Percentiles rank a stretch among this genome's conserved stretches.
Evolutionary conservation across 2,797 vertebrate species (phyloP).

Genomic region (Periophthalmus magnuspinnatus): DNA sequence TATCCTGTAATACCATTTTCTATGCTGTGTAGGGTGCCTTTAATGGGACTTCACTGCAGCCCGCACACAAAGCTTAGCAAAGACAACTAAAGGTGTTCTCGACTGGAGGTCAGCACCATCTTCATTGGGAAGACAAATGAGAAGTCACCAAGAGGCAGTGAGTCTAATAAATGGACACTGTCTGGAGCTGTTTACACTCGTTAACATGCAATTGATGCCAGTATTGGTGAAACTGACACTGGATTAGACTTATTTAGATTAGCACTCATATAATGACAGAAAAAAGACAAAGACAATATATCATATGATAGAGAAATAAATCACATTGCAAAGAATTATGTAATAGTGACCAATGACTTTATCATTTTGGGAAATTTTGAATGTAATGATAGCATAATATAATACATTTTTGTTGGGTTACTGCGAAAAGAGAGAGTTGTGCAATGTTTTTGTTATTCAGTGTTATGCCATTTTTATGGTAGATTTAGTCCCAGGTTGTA

Average conservation of each 20-base stretch:
- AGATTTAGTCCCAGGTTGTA: no score
- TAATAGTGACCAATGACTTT: no score
- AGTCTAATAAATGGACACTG: constrained; percentile 21
- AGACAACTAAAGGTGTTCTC: constrained; percentile 25
- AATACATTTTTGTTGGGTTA: no score
- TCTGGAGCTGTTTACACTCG: constrained; percentile 24
- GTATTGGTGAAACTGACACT: neutral
- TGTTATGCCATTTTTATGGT: no score
- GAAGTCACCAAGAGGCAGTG: constrained; percentile 20
- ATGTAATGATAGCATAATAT: no score
- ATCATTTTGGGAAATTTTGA: no score
- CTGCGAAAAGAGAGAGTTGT: no score
- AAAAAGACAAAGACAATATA: neutral
- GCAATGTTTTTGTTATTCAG: no score
- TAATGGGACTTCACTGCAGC: constrained; percentile 29
- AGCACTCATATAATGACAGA: neutral
- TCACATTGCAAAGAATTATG: neutral
- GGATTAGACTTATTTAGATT: neutral
- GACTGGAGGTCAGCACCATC: constrained; percentile 19
- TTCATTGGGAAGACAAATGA: constrained; percentile 47
- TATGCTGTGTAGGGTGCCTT: constrained; percentile 33
- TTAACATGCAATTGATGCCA: constrained; percentile 22
- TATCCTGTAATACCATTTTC: constrained; percentile 48
- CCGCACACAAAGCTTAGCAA: constrained; percentile 17
- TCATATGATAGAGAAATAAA: neutral